Base-by-base conservation (phyloP, 2,797 vertebrate species). In the Sebastes vulpes region DNA sequence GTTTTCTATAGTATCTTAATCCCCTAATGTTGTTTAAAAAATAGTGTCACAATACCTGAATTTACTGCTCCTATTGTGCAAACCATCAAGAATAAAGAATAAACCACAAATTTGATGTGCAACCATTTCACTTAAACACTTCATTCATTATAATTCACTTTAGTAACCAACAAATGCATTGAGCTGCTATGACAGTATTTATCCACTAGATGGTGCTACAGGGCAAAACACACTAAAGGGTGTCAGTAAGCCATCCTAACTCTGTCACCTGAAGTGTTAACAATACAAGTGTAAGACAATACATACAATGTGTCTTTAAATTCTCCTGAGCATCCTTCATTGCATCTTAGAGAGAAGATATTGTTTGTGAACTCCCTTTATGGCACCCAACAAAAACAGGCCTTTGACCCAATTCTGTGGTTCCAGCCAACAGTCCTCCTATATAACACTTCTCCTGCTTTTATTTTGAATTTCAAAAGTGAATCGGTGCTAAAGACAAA, bases 201-300 rank as follows among this genome's bases (percentile, higher is more conserved):
- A 9, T 21, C 89, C 90, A 91, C 84, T 58, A 87, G 87, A 83
- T 86, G 83, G 12, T 31, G 50, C 50, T 68, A 57, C 25, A 84
- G 20, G 80, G 65, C 58, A 79, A 80, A 82, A 66, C 20, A 77
- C 57, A 52, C 21, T 20, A 1, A 38, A 4, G 2, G 3, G 26
- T 5, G 2, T 48, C 21, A 26, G 4, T 0, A 0, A n/a, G 20
- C 20, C 5, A 23, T 21, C 10, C 1, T 6, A 12, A 38, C 10
- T 21, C 8, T 20, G 28, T 35, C 54, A 54, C 2, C 4, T 50
- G 4, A 28, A 54, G 21, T 54, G 11, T 23, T 54, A 6, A 23
- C 5, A 23, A 29, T n/a, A n/a, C 26, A 16, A 57, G 25, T 28
- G 25, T 28, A 54, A 25, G 21, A 54, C 5, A 54, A 54, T 23